These are phyloP conservation scores for Trilocha varians DNA, from an alignment of 2,888 invertebrate genomes.

Conservation along the genomic window DNA sequence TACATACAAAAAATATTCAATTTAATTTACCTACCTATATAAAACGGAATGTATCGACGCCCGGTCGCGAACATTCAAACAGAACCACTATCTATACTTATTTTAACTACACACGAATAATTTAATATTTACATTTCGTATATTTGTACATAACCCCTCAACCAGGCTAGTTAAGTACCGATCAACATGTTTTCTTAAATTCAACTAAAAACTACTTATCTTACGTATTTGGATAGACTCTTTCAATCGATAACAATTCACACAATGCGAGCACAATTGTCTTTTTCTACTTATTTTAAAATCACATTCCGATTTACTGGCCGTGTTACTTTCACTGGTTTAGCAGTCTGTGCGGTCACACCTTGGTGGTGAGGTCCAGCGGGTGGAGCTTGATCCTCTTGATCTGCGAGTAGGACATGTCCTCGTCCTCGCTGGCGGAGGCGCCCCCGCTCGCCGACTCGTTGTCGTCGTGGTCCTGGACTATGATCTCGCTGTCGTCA, in stretches of 20 bases:
- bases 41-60: conserved; percentile 47
- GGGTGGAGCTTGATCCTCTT: conserved; percentile 75
- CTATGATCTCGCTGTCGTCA: conserved; percentile 65
- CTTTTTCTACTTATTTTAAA: conserved; percentile 49
- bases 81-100: conserved; percentile 45
- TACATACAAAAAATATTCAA: conserved; percentile 37
- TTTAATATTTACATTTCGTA: conserved; percentile 57
- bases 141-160: conserved; percentile 59
- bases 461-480: conserved; percentile 55
- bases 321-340: conserved; percentile 49
- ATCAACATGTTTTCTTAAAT: conserved; percentile 32
- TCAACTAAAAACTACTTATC: conserved; percentile 53
- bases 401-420: conserved; percentile 72
- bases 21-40: conserved; percentile 11
- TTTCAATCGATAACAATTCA: conserved; percentile 67
- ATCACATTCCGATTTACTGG: conserved; percentile 70
- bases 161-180: conserved; percentile 47
- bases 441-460: conserved; percentile 60
- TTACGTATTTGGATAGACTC: conserved; percentile 73
- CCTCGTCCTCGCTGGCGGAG: conserved; percentile 61
- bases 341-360: conserved; percentile 51
- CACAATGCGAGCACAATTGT: conserved; percentile 42
- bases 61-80: conserved; percentile 42
- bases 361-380: conserved; percentile 80
- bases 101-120: conserved; percentile 50